Base-by-base conservation (phyloP, 2,888 invertebrate genomes). In the Ceraclea dissimilis region DNA sequence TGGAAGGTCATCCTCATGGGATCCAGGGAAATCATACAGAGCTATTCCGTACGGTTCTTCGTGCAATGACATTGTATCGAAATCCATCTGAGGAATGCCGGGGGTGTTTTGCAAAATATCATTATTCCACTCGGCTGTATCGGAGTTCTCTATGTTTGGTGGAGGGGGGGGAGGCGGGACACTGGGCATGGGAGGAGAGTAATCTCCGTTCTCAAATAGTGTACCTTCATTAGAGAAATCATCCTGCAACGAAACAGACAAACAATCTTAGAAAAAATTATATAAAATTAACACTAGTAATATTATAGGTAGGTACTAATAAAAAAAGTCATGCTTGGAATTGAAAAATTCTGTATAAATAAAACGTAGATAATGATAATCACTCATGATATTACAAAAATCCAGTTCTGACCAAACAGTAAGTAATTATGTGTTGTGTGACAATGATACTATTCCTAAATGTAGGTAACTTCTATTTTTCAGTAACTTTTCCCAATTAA, bases 81-180 rank as follows among this genome's bases (percentile, higher is more conserved):
- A 46, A 11, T 47, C 26, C 6, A 34, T 44, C 39, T 54, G 51
- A 17, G 51, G 55, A 17, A 55, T 49, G 16, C 16, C 39, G 13
- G 39, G 13, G 13, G 39, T 39, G 16, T 31, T 11, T 11, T 31
- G 6, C 1, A 49, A 33, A n/a, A 33, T 33, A 21, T 16, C 22
- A 17, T 56, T 49, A n/a, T 54, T 54, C 56, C 59, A 56, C 19
- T 57, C 59, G 13, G 13, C 26, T 5, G 31, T 13, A 11, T 58
- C 54, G 46, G 68, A 67, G 5, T 71, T 74, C 33, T 70, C 67
- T 13, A 69, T 67, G 11, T 74, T 70, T 18, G 71, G 69, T 1
- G 89, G 88, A 2, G 86, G 88, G 46, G 87, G 84, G 1, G 90
- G 90, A 2, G 90, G 88, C 6, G 90, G 88, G 62, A 86, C 78